These are phyloP conservation scores for Fragum fragum DNA, from an alignment of 2,888 invertebrate species.

Conservation along the genomic window DNA sequence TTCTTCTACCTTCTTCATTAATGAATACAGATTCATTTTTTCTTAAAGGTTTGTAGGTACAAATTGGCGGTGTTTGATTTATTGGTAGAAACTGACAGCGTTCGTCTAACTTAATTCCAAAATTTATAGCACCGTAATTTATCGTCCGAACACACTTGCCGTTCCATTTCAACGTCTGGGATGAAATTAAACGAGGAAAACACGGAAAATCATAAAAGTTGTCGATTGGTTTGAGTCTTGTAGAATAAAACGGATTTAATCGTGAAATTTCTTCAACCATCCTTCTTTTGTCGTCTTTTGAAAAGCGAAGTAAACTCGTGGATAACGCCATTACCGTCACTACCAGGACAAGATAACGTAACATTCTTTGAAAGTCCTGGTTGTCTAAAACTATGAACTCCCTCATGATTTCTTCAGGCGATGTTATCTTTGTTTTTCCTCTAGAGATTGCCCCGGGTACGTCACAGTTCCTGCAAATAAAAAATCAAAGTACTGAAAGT, in stretches of 20 bases:
- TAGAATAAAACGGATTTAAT: neutral
- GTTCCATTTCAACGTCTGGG: neutral
- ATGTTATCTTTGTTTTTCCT: neutral
- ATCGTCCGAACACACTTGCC: slow-evolving; percentile 18
- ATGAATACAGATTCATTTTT: neutral
- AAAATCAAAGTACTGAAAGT: neutral
- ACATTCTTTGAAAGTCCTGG: neutral
- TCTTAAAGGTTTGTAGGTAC: slow-evolving; percentile 3
- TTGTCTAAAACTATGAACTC: neutral
- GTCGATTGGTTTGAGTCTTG: neutral
- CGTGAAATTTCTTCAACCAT: neutral
- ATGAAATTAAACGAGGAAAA: neutral
- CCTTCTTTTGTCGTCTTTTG: neutral
- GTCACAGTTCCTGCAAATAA: neutral
- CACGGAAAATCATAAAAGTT: slow-evolving; percentile 18
- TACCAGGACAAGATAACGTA: neutral
- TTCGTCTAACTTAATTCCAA: slow-evolving; percentile 5
- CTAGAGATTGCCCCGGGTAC: neutral
- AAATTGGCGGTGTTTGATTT: neutral
- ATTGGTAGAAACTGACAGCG: slow-evolving; percentile 12
- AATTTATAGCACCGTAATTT: neutral
- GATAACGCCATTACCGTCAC: neutral
- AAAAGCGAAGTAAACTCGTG: neutral
- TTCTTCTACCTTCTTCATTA: neutral
- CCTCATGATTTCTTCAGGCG: neutral